These are phyloP conservation scores for Drosophila burlai DNA, from an alignment of 1,140 invertebrate genomes.

Conservation along the genomic window DNA sequence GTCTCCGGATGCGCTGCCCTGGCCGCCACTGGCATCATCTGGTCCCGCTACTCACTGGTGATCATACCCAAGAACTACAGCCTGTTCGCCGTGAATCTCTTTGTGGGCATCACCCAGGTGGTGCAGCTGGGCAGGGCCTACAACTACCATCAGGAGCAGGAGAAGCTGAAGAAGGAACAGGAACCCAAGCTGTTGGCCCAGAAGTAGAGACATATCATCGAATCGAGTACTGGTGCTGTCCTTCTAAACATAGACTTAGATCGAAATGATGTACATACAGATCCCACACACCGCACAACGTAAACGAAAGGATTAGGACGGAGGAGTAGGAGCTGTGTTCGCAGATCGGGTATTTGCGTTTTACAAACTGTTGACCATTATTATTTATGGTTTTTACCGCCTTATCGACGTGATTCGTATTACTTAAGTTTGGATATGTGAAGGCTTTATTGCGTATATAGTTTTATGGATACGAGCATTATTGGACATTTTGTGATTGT, in stretches of 20 bases:
- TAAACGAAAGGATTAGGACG: conserved; percentile 19
- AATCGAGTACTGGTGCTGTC: conserved; percentile 33
- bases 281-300: conserved; percentile 57
- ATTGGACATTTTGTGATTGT: conserved; percentile 63
- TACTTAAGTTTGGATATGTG: conserved; percentile 66
- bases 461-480: conserved; percentile 52
- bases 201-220: conserved; percentile 34
- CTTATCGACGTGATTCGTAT: conserved; percentile 73
- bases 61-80: conserved; percentile 84
- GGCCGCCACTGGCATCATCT: conserved; percentile 86
- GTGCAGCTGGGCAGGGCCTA: conserved; percentile 74
- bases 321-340: conserved; percentile 26
- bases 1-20: conserved; percentile 93
- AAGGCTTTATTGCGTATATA: conserved; percentile 65
- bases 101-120: conserved; percentile 76
- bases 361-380: conserved; percentile 52
- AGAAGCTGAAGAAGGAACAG: conserved; percentile 57
- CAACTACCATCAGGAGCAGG: conserved; percentile 65
- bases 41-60: conserved; percentile 81
- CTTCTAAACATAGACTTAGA: conserved; percentile 13
- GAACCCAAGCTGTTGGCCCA: conserved; percentile 23
- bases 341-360: conserved; percentile 46
- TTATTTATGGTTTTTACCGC: conserved; percentile 56
- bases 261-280: conserved; percentile 41
- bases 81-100: conserved; percentile 79